These are phyloP conservation scores for Ictalurus furcatus DNA, from an alignment of 2,113 vertebrate genomes.

Conservation along the genomic window DNA sequence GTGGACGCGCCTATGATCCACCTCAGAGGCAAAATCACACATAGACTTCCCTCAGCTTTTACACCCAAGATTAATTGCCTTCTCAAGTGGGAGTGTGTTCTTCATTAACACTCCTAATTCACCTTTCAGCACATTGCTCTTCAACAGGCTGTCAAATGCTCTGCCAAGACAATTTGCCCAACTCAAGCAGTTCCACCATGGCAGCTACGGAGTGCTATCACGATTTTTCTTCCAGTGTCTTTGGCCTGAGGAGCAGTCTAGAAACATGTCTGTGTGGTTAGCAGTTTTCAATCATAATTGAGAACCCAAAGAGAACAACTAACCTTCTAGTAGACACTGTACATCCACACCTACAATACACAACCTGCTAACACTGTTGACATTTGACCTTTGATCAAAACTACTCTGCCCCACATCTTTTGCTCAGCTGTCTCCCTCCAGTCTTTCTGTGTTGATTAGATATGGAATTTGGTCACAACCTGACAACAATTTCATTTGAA, in stretches of 20 bases:
- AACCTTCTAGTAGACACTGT: not conserved
- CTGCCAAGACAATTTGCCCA: constrained; percentile 59
- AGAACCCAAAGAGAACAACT: constrained; percentile 1
- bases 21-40: constrained; percentile 65
- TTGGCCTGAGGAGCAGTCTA: constrained; percentile 10
- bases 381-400: not conserved
- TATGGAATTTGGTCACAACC: not conserved
- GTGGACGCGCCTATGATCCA: constrained; percentile 62
- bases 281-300: constrained; percentile 9
- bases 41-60: constrained; percentile 61
- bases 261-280: constrained; percentile 24
- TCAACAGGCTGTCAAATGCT: constrained; percentile 67
- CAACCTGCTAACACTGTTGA: constrained; percentile 4
- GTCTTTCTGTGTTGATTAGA: not conserved
- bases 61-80: constrained; percentile 71
- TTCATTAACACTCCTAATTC: constrained; percentile 76
- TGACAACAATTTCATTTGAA: not conserved
- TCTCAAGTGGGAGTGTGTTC: constrained; percentile 67
- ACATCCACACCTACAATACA: not conserved
- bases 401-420: not conserved
- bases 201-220: constrained; percentile 38
- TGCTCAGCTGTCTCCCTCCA: not conserved
- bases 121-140: constrained; percentile 69
- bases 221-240: constrained; percentile 30
- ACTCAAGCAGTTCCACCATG: constrained; percentile 39